Base-by-base conservation (phyloP, 2,888 invertebrate species). In the Hoplodrina blanda region DNA sequence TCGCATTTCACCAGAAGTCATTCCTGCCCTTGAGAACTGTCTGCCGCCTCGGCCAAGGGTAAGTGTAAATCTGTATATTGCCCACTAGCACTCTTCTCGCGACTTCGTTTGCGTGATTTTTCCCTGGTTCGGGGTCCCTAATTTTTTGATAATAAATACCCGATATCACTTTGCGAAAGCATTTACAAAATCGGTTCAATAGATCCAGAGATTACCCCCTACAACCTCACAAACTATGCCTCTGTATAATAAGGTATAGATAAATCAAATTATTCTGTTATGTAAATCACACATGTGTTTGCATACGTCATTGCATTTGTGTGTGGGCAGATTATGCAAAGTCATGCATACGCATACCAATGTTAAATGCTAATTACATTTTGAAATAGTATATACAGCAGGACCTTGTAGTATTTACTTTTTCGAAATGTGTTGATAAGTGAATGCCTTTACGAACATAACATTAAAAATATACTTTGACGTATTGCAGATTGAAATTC, bases 1-100 rank as follows among this genome's bases (percentile, higher is more conserved):
- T 81, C 91, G 96, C 80, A 96, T 99, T 87, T 97, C 97, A 60
- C 96, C 97, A 57, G 97, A 97, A 89, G 95, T 97, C 87, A 97
- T 99, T 91, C 97, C 98, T 57, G 96, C 97, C 60, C 95, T 99
- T 79, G 98, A 98, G 93, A 97, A 97, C 88, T 98, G 98, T 90
- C 95, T 98, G 86, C 98, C 98, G 56, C 96, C 98, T 60, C 96
- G 98, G 91, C 97, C 97, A 81, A 96, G 95, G 90, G 95, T 97
- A 87, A 94, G 95, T 92, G 19, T n/a, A 8, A 46, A 73, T 41
- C 15, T 41, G 17, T 62, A 33, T 19, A 54, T 55, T 30, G n/a
- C 15, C 20, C 44, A 33, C 25, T 52, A 44, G 2, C 25, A 25
- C 25, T 25, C 25, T 25, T 2, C 25, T 25, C 25, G 25, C 25